A percentile compares a stretch with the other conserved stretches of the same genome.
phyloP scores from a whole-genome alignment of 2,888 invertebrate species.

The Drosophila infuscata region DNA sequence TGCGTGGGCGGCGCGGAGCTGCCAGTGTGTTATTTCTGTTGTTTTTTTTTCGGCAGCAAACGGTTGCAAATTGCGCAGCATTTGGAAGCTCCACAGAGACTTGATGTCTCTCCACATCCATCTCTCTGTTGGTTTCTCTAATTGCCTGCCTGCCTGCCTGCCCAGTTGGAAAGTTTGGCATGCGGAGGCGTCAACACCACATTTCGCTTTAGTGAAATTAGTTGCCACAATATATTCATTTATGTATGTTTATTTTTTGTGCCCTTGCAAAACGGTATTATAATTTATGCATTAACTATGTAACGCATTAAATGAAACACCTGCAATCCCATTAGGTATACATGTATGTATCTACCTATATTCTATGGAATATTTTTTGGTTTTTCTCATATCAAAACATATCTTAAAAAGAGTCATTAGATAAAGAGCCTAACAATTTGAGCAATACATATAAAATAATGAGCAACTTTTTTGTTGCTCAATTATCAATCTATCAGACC shows the following conservation, averaged over 20 bases:
- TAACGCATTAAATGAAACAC: not conserved
- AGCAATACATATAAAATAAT: not conserved
- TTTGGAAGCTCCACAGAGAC: constrained; percentile 47
- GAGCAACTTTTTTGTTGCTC: not conserved
- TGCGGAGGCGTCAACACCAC: constrained; percentile 35
- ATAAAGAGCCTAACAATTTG: not conserved
- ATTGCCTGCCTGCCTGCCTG: constrained; percentile 8
- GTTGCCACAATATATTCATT: constrained; percentile 54
- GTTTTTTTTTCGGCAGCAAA: constrained; percentile 73
- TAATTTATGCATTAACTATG: not conserved
- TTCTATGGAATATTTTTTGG: not conserved
- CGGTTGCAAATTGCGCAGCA: constrained; percentile 75
- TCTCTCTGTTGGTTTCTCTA: constrained; percentile 16
- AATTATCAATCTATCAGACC: not conserved
- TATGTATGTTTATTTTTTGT: constrained; percentile 21
- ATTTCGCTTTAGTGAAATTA: constrained; percentile 65
- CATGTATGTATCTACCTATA: not conserved
- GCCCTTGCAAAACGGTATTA: not conserved
- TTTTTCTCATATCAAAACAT: not conserved
- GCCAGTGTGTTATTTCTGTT: constrained; percentile 21
- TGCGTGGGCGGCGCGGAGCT: constrained; percentile 67
- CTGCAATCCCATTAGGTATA: not conserved
- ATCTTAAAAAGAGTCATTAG: not conserved
- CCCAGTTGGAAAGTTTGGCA: constrained; percentile 40
- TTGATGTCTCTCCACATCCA: constrained; percentile 10